Base-by-base conservation (phyloP, 2,113 vertebrate species). In the Prunella fulvescens region DNA sequence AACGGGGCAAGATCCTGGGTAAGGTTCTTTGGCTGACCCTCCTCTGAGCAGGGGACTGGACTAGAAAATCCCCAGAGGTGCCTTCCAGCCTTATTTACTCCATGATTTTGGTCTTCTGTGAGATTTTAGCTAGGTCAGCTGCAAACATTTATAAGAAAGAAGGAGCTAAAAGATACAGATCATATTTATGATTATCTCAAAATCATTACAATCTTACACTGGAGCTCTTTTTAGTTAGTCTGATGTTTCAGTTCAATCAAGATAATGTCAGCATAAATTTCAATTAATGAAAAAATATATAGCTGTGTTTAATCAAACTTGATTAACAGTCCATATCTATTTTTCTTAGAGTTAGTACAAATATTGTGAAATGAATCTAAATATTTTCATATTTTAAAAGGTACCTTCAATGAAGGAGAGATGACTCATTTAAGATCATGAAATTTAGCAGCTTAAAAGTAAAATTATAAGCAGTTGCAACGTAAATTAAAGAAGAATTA, bases 341-440 rank as follows among this genome's bases (percentile, higher is more conserved):
- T 81, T 93, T 42, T 92, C 19, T 81, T 81, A 42, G 25, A 64
- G 76, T 72, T 77, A 86, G 42, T 70, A 35, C 19, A 39, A 93
- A 69, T 44, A 88, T 10, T 61, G 16, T 73, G 54, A 83, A 90
- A 81, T 44, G 1, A 86, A 90, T 65, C 7, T 57, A 82, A 92
- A 81, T 80, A 62, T 88, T 85, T 94, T 82, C 53, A 18, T 62
- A 10, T 88, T 24, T 57, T 77, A 57, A 87, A 91, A 90, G 7
- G 5, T 54, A 39, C 37, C 20, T 69, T 87, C 35, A 77, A 20
- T 24, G 26, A 80, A 82, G 40, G 42, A 79, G 58, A 85, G 20
- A 87, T n/a, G 3, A 71, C 16, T 84, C 2, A 1, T 81, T 90
- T 89, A 87, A 91, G 66, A 82, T 28, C 11, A 58, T 37, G 19